phyloP scores from a whole-genome alignment of 1,140 invertebrate genomes.

The Scaptomyza pallida region DNA sequence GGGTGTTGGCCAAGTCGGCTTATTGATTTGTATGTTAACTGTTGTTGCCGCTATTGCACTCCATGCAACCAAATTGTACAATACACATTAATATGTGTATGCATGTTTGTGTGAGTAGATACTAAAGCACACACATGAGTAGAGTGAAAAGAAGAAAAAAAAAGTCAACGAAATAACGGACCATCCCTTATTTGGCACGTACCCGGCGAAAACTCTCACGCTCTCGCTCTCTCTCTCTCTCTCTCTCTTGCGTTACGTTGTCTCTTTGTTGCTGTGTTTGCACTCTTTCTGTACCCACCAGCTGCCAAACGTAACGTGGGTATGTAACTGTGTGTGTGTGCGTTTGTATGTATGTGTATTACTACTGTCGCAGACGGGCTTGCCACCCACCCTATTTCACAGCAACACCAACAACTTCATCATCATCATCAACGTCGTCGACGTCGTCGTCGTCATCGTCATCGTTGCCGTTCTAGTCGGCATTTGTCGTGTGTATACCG shows the following conservation, averaged over 20 bases:
- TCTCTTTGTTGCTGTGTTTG: constrained; percentile 33
- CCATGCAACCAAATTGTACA: constrained; percentile 62
- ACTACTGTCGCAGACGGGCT: constrained; percentile 74
- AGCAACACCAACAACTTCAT: constrained; percentile 31
- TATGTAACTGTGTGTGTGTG: not conserved
- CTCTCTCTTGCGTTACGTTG: constrained; percentile 22
- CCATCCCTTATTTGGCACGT: constrained; percentile 72
- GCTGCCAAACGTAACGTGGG: constrained; percentile 36
- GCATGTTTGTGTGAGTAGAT: not conserved
- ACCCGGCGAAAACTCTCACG: constrained; percentile 47
- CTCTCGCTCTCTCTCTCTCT: constrained; percentile 34
- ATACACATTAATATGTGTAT: constrained; percentile 52
- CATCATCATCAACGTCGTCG: constrained; percentile 38
- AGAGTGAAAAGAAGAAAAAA: too few species aligned
- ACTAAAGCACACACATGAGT: constrained; percentile 28
- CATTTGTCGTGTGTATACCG: constrained; percentile 77
- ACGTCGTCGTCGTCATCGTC: constrained; percentile 32
- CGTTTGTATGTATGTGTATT: constrained; percentile 53
- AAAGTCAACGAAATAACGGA: constrained; percentile 41
- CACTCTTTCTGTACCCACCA: constrained; percentile 76
- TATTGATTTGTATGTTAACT: constrained; percentile 67
- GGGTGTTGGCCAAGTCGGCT: constrained; percentile 73
- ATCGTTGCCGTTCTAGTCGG: constrained; percentile 67
- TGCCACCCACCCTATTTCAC: constrained; percentile 69
- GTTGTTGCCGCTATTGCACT: constrained; percentile 63